Conservation (phyloP, 2,888 invertebrate species). For the Epirrhoe tristata region DNA sequence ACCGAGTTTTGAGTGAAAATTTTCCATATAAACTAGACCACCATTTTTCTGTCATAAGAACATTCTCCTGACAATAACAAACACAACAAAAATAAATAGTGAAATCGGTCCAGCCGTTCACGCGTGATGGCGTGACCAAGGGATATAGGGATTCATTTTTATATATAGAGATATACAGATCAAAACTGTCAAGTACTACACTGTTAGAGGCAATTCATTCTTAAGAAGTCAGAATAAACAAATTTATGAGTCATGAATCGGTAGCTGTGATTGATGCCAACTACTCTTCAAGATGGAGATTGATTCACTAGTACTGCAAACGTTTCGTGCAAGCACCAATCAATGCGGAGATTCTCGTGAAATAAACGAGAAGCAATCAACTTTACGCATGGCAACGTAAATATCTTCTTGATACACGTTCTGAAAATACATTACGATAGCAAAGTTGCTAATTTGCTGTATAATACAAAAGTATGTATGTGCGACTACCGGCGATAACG, state of each 20-base stretch:
- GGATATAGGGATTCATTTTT: too few species aligned
- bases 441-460: background rate
- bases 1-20: too few species aligned
- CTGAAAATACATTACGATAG: background rate
- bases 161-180: too few species aligned
- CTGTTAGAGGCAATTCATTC: slow-evolving; percentile 26
- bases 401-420: slow-evolving; percentile 1
- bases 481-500: background rate
- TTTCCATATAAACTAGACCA: too few species aligned
- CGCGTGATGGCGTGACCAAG: too few species aligned
- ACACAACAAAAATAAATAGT: too few species aligned
- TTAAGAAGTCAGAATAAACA: slow-evolving; percentile 41
- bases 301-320: slow-evolving; percentile 18
- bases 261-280: slow-evolving; percentile 54
- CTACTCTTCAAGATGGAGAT: slow-evolving; percentile 40
- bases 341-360: slow-evolving; percentile 33
- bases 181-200: too few species aligned
- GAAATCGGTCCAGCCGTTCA: too few species aligned
- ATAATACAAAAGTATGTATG: slow-evolving; percentile 1
- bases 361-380: slow-evolving; percentile 16
- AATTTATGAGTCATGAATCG: slow-evolving; percentile 48
- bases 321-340: slow-evolving; percentile 33
- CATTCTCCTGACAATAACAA: too few species aligned
- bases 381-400: slow-evolving; percentile 2
- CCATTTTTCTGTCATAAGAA: too few species aligned